A percentile compares a stretch with the other conserved stretches of the same genome.
Evolutionary conservation across 2,113 vertebrate genomes (phyloP).

Genomic region (Chauna torquata): DNA sequence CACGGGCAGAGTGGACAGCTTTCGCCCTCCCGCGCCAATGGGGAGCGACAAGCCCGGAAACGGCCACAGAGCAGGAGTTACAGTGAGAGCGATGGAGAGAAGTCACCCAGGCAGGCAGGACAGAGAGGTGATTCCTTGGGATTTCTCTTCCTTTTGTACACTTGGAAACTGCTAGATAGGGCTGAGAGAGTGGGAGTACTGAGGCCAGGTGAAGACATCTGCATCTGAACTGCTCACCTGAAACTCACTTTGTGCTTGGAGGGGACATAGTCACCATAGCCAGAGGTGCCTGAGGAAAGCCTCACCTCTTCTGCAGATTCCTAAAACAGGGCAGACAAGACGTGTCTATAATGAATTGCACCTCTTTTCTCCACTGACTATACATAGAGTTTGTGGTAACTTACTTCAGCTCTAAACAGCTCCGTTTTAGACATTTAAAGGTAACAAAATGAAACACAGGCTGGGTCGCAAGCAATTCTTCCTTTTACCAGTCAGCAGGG

Average conservation of each 20-base stretch:
- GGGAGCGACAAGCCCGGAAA: conserved; percentile 67
- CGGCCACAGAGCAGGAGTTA: conserved; percentile 67
- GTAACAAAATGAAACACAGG: not conserved
- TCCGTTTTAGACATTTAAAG: not conserved
- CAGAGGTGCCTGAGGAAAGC: not conserved
- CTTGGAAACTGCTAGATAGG: not conserved
- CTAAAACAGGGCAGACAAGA: not conserved
- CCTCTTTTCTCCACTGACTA: not conserved
- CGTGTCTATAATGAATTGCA: not conserved
- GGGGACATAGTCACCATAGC: not conserved
- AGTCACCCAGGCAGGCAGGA: conserved; percentile 71
- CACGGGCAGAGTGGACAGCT: conserved; percentile 44
- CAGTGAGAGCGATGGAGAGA: conserved; percentile 80
- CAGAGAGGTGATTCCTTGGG: conserved; percentile 80
- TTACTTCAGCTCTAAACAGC: not conserved
- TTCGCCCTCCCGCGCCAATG: conserved; percentile 59
- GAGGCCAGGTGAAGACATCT: not conserved
- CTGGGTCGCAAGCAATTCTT: not conserved
- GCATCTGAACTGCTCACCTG: not conserved
- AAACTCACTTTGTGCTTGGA: not conserved
- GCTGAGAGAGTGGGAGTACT: not conserved
- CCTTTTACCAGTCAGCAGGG: not conserved
- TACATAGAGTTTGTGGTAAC: not conserved
- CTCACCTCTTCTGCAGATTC: not conserved
- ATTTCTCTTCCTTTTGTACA: conserved; percentile 12